Evolutionary conservation across 2,888 invertebrate genomes (phyloP).

Genomic region (Aromia moschata): DNA sequence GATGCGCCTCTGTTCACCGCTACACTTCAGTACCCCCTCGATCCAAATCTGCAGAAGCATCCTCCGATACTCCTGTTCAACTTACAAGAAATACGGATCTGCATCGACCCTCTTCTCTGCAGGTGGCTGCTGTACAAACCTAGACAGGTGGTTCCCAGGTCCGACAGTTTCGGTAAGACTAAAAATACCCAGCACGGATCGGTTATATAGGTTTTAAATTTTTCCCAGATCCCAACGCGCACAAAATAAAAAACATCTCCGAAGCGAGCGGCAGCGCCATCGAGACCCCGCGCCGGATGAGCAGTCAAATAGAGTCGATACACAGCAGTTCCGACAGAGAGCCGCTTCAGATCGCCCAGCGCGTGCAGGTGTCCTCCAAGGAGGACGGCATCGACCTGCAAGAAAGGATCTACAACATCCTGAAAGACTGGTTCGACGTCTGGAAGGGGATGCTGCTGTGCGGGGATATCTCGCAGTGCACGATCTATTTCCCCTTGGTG

Average conservation of each 20-base stretch:
- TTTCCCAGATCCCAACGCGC: constrained; percentile 21
- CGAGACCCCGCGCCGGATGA: constrained; percentile 61
- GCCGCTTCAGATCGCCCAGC: constrained; percentile 42
- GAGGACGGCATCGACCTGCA: constrained; percentile 55
- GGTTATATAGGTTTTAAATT: neutral
- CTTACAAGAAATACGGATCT: constrained; percentile 65
- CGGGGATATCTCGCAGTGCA: constrained; percentile 69
- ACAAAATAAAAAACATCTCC: constrained; percentile 47
- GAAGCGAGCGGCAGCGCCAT: constrained; percentile 53
- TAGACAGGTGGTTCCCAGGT: constrained; percentile 35
- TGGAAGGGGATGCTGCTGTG: constrained; percentile 66
- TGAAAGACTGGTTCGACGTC: constrained; percentile 64
- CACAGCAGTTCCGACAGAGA: constrained; percentile 65
- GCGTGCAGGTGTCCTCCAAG: constrained; percentile 38
- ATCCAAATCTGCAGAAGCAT: constrained; percentile 61
- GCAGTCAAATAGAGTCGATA: constrained; percentile 64
- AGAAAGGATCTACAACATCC: constrained; percentile 56
- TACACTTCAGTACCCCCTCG: constrained; percentile 63
- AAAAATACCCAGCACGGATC: neutral
- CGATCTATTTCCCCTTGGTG: constrained; percentile 69
- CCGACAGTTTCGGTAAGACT: constrained; percentile 37
- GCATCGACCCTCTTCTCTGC: constrained; percentile 72
- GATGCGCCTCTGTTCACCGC: constrained; percentile 59
- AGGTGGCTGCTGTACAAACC: constrained; percentile 71
- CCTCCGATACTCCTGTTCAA: constrained; percentile 65